Evolutionary conservation across 2,888 invertebrate genomes (phyloP).

Genomic region (Thecophora atra): DNA sequence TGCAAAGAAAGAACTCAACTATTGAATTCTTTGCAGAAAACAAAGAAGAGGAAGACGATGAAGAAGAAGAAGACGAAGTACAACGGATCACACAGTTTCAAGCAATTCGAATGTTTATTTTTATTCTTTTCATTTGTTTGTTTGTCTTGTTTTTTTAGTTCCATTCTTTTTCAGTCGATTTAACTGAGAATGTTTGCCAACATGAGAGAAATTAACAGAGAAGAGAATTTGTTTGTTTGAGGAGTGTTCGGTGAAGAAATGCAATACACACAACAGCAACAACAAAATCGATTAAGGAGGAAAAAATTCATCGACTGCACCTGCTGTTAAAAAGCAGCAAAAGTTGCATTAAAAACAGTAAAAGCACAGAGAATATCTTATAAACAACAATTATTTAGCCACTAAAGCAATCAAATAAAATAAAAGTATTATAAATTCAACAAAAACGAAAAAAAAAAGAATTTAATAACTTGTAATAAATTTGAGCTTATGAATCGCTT

Average conservation of each 20-base stretch:
- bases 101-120: constrained; percentile 17
- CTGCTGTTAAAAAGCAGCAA: neutral
- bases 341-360: neutral
- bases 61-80: neutral
- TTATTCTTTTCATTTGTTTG: constrained; percentile 17
- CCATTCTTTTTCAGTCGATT: constrained; percentile 6
- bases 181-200: constrained; percentile 29
- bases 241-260: no score
- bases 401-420: neutral
- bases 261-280: no score
- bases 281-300: no score
- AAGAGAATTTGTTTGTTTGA: neutral
- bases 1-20: neutral
- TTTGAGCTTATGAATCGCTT: neutral
- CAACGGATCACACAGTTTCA: constrained; percentile 16
- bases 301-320: no score
- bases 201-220: constrained; percentile 29
- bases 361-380: neutral
- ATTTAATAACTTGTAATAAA: neutral
- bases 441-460: neutral
- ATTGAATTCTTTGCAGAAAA: neutral
- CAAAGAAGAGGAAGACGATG: neutral
- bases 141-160: neutral
- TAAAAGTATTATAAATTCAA: neutral
- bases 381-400: no score